Base-by-base conservation (phyloP, 2,888 invertebrate genomes). In the Chrysomela aeneicollis region DNA sequence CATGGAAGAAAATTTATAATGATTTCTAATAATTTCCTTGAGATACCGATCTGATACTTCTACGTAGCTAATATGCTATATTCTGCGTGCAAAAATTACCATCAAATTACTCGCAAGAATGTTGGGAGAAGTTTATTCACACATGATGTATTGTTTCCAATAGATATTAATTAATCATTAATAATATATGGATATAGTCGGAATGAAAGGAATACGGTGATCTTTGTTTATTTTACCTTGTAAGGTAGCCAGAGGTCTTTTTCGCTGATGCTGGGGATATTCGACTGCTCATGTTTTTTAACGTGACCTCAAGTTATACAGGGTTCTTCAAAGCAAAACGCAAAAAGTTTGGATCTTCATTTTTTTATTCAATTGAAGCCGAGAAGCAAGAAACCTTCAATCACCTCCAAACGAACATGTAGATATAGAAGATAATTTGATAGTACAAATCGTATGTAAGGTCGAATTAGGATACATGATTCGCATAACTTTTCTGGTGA, bases 1-100 rank as follows among this genome's bases (percentile, higher is more conserved):
- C 54, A 62, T 55, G 59, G 61, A 64, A 59, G 17, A 59, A 67
- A 61, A 67, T 62, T 62, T 64, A 62, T 60, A 64, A 64, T 61
- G 54, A 53, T 54, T 63, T 64, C 67, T 57, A 63, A 63, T 62
- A 50, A 62, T 67, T 52, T 55, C 42, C 55, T 59, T 60, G 35
- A 52, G 64, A 67, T 62, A 52, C 51, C 26, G 57, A 59, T 60
- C 63, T 61, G 49, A 53, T 59, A 62, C 49, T 55, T 60, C 52
- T 55, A 58, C 52, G 63, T 32, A 46, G 52, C 54, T 66, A 51
- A 59, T 59, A 58, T 55, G 63, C 59, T 32, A 19, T 63, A 63
- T n/a, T 63, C 54, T 30, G 35, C 9, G 53, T 17, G 59, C 59
- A 63, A 53, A 62, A 63, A 63, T 59, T 63, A 52, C 19, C 53